Percentiles rank a stretch among this genome's conserved stretches.
These are phyloP conservation scores for Escarpia spicata DNA, from an alignment of 2,888 invertebrate species.

Conservation along the genomic window DNA sequence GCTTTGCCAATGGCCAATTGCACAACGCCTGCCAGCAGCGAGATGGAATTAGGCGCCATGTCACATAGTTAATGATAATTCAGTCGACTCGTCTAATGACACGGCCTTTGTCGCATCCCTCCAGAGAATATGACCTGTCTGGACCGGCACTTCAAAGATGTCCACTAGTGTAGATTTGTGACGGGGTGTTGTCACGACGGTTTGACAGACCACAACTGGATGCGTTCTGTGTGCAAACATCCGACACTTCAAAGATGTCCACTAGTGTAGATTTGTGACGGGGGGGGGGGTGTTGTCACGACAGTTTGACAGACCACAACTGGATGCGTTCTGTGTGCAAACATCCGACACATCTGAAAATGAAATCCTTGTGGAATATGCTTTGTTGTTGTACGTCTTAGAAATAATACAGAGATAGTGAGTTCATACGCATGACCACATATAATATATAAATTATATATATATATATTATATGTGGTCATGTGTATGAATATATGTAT, in stretches of 20 bases:
- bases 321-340: background rate
- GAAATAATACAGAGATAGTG: background rate
- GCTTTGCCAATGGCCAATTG: background rate
- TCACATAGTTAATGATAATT: slow-evolving; percentile 6
- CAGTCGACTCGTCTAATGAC: slow-evolving; percentile 10
- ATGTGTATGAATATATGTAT: too few relatives aligned
- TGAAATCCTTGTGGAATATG: background rate
- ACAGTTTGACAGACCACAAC: background rate
- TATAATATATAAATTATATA: too few relatives aligned
- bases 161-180: background rate
- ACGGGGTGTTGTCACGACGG: background rate
- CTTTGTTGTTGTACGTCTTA: background rate
- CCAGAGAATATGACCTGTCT: background rate
- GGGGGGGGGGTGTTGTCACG: background rate
- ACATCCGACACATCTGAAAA: background rate
- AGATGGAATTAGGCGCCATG: background rate
- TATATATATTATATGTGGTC: too few relatives aligned
- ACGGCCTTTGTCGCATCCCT: background rate
- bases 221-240: background rate
- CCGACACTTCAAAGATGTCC: background rate
- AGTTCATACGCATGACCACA: too few relatives aligned
- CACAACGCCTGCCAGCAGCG: background rate
- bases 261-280: background rate
- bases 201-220: background rate
- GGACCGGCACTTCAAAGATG: background rate